These are phyloP conservation scores for Ciconia boyciana DNA, from an alignment of 2,113 vertebrate species.

Conservation along the genomic window DNA sequence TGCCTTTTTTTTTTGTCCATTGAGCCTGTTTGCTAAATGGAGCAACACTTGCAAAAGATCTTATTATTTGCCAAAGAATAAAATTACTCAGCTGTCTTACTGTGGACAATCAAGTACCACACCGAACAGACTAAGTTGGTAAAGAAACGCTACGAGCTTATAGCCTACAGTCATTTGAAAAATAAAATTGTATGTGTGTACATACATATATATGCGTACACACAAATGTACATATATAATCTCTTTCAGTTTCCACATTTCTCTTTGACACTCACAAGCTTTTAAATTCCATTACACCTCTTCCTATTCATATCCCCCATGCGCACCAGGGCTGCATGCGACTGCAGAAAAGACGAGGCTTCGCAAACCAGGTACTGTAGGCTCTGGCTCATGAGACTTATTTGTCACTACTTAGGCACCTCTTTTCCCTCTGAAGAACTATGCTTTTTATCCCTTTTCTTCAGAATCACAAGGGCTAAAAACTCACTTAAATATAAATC, in stretches of 20 bases:
- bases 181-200: background rate
- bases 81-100: background rate
- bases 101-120: background rate
- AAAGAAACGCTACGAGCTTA: background rate
- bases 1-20: background rate
- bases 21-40: background rate
- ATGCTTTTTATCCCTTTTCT: background rate
- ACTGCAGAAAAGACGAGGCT: background rate
- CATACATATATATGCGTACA: background rate
- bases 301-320: background rate
- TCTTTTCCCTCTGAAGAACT: background rate
- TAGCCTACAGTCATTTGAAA: background rate
- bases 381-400: background rate
- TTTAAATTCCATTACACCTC: background rate
- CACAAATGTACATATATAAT: background rate
- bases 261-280: background rate
- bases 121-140: background rate
- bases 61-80: background rate
- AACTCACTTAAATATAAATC: background rate
- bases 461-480: background rate
- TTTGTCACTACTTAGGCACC: background rate
- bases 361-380: background rate
- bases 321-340: fast-evolving
- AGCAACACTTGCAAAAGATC: background rate
- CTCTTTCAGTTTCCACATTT: background rate